These are phyloP conservation scores for Chydorus sphaericus DNA, from an alignment of 2,888 invertebrate species.

Conservation along the genomic window DNA sequence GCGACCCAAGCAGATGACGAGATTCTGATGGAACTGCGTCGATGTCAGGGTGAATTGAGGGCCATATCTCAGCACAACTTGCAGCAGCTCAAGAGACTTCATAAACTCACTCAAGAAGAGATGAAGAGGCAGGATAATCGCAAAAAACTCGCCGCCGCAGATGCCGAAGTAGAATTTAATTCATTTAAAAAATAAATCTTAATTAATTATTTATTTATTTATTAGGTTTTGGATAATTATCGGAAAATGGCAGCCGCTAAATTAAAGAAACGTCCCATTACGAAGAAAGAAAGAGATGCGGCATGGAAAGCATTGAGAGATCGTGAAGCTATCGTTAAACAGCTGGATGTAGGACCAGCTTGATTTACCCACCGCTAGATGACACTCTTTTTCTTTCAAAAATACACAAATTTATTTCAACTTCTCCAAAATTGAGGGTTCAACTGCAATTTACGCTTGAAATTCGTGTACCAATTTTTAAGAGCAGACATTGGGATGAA, in stretches of 20 bases:
- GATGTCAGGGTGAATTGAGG: constrained; percentile 65
- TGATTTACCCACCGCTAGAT: background rate
- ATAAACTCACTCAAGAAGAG: constrained; percentile 58
- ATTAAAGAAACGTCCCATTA: constrained; percentile 62
- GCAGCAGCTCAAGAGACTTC: constrained; percentile 48
- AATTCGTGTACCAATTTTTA: constrained; percentile 87
- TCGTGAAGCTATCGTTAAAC: constrained; percentile 24
- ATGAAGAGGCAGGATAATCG: constrained; percentile 61
- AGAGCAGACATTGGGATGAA: constrained; percentile 77
- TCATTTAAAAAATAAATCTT: background rate
- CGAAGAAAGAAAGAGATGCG: constrained; percentile 64
- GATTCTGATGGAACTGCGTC: constrained; percentile 70
- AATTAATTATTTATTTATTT: background rate
- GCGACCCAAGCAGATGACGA: constrained; percentile 57
- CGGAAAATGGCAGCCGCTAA: constrained; percentile 63
- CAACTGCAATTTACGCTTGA: constrained; percentile 68
- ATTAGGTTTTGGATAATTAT: constrained; percentile 60
- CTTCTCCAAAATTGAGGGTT: constrained; percentile 88
- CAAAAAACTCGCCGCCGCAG: constrained; percentile 54
- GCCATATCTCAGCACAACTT: constrained; percentile 67
- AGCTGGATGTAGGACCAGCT: background rate
- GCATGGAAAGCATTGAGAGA: constrained; percentile 58
- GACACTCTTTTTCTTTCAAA: background rate
- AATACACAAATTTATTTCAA: background rate
- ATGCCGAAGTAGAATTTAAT: constrained; percentile 29